A percentile compares a stretch with the other conserved stretches of the same genome.
These are phyloP conservation scores for Phlogophora meticulosa DNA, from an alignment of 2,888 invertebrate genomes.

Conservation along the genomic window DNA sequence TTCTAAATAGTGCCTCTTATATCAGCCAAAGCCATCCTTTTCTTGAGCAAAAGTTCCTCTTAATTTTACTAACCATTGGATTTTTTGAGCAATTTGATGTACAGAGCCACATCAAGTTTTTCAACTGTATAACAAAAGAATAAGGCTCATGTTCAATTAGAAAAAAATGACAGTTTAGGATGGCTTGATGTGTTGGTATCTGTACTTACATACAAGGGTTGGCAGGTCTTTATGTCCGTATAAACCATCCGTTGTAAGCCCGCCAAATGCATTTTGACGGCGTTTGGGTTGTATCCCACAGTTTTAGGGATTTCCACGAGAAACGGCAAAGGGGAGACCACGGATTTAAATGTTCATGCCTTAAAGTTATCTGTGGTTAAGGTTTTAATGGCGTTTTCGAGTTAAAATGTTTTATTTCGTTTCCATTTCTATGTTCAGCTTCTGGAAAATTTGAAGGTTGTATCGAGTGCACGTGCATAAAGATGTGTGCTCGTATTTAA, in stretches of 20 bases:
- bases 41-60: no score
- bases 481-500: no score
- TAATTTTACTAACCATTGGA: no score
- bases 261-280: slow-evolving; percentile 52
- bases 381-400: slow-evolving; percentile 27
- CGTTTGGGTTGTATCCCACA: slow-evolving; percentile 35
- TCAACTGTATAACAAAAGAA: no score
- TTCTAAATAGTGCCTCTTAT: no score
- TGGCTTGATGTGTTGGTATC: background rate
- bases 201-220: background rate
- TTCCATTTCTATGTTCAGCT: background rate
- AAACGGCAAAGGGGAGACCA: slow-evolving; percentile 30
- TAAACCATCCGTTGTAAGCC: slow-evolving; percentile 20
- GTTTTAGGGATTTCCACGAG: slow-evolving; percentile 47
- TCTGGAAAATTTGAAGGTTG: background rate
- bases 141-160: no score
- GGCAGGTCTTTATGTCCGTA: background rate
- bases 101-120: no score
- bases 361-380: slow-evolving; percentile 33
- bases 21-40: no score
- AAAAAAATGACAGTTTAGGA: no score
- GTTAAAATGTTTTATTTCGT: background rate
- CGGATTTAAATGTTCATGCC: slow-evolving; percentile 36
- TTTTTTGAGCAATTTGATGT: no score
- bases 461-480: no score